These are phyloP conservation scores for Turritopsis dohrnii DNA, from an alignment of 30 jellyfish, hydroid and myxozoan species.

Conservation along the genomic window DNA sequence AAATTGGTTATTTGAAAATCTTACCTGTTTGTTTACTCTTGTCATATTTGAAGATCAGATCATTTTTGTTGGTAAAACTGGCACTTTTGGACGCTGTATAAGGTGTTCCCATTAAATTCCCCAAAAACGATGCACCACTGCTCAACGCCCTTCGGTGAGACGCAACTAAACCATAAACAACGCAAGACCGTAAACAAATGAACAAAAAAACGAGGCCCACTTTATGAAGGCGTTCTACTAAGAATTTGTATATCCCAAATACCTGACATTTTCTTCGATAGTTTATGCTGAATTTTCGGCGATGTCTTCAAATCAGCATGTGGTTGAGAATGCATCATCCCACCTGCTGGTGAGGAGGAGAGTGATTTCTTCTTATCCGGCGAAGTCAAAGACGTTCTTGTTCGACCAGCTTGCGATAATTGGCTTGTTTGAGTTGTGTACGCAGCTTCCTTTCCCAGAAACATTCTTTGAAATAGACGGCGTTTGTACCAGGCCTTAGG, in stretches of 20 bases:
- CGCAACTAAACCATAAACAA: not conserved
- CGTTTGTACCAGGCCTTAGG: constrained; percentile 96
- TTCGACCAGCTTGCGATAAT: not conserved
- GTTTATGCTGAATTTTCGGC: not conserved
- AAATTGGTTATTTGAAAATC: too few relatives aligned
- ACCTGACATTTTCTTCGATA: not conserved
- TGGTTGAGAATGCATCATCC: not conserved
- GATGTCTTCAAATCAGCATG: not conserved
- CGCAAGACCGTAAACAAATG: not conserved
- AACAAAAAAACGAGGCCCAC: not conserved
- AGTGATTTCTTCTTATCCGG: not conserved
- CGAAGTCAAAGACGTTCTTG: not conserved
- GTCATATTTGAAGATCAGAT: not conserved
- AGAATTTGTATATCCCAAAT: too few relatives aligned
- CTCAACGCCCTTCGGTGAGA: constrained; percentile 78
- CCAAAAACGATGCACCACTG: constrained; percentile 70
- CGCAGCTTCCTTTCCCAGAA: constrained; percentile 89
- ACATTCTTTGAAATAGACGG: constrained; percentile 69
- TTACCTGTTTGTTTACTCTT: not conserved
- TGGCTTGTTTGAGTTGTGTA: constrained; percentile 54
- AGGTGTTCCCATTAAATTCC: constrained; percentile 78
- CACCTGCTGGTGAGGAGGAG: not conserved
- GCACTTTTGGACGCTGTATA: constrained; percentile 39
- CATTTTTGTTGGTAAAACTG: constrained; percentile 39
- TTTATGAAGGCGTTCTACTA: too few relatives aligned